Percentiles rank a stretch among this genome's conserved stretches.
These are phyloP conservation scores for Stomatorhinus ivindoensis DNA, from an alignment of 2,113 vertebrate species.

Conservation along the genomic window DNA sequence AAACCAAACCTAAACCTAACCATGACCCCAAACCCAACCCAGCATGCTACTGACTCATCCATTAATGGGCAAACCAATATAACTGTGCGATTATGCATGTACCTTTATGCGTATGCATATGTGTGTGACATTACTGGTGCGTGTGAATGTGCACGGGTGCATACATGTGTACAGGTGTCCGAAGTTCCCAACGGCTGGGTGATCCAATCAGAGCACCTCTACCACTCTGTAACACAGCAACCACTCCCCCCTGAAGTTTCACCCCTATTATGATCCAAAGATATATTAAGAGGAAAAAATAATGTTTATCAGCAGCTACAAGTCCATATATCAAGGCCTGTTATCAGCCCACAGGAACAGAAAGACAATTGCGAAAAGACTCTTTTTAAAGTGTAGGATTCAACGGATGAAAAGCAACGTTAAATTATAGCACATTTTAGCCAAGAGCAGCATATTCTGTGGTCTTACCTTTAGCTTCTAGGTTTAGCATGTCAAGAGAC, in stretches of 20 bases:
- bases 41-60: not conserved
- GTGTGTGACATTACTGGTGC: not conserved
- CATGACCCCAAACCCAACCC: not conserved
- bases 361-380: not conserved
- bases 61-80: not conserved
- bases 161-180: not conserved
- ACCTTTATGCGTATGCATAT: not conserved
- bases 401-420: not conserved
- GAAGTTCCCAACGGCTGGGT: not conserved
- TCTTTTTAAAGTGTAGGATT: not conserved
- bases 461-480: conserved; percentile 3
- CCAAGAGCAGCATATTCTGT: not conserved
- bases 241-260: not conserved
- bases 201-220: not conserved
- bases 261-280: not conserved
- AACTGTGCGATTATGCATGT: not conserved
- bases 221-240: not conserved
- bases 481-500: conserved; percentile 1
- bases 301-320: not conserved
- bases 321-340: not conserved
- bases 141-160: not conserved
- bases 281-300: not conserved
- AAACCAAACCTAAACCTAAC: not conserved
- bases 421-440: not conserved
- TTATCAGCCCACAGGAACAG: not conserved